Base-by-base conservation (phyloP, 2,888 invertebrate genomes). In the Noctua janthe region DNA sequence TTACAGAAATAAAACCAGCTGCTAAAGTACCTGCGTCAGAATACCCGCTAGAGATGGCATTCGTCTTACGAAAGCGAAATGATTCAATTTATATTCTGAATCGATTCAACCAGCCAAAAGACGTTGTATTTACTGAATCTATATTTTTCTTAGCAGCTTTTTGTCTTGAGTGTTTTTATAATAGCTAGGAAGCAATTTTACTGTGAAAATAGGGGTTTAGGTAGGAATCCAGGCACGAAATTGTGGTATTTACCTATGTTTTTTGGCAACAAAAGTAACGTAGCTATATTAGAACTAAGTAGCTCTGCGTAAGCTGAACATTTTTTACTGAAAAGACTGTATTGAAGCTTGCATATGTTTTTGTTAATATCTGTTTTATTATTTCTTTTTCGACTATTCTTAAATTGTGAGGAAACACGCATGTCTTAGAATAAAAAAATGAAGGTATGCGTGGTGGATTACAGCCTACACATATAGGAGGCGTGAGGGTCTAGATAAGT, bases 11-110 rank as follows among this genome's bases (percentile, higher is more conserved):
- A 82, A 89, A 82, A 35, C 75, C 82, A 43, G 67, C 67, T 71
- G 23, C 39, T 69, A 39, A 72, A 76, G 74, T 74, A 76, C 71
- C 62, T 72, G 29, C 66, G 39, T 74, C 59, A 62, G 66, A 13
- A 35, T 43, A 47, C 74, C n/a, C 29, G n/a, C 80, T 64, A 85
- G 81, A 73, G 66, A 5, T 56, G 70, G 54, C 59, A 49, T 75
- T 66, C 71, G 69, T 82, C 87, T 82, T 71, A 20, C 64, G 13
- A 43, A 47, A 64, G 59, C 23, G n/a, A 83, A 83, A 87, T 86
- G 70, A 86, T 86, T 86, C 85, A 76, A 86, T 86, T 86, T 86
- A 86, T 88, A 86, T 88, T 86, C 85, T 64, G 83, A 64, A 69
- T 59, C 70, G 39, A 88, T 72, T 70, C 62, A 75, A 64, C 29